These are phyloP conservation scores for Harpalus rubripes DNA, from an alignment of 2,888 invertebrate genomes.

Conservation along the genomic window DNA sequence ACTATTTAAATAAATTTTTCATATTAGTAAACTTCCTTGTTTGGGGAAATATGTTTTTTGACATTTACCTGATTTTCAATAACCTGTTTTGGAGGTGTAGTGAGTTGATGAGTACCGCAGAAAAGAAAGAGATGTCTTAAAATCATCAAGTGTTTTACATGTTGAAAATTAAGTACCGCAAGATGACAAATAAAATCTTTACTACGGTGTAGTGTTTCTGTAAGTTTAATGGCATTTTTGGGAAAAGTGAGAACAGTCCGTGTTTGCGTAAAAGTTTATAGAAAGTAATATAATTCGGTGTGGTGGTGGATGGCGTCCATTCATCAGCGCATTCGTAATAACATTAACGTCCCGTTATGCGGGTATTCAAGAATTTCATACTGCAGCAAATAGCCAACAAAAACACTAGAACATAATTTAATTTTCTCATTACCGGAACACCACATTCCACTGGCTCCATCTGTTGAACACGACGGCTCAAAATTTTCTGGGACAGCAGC, in stretches of 20 bases:
- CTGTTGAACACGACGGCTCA: constrained; percentile 59
- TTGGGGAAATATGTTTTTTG: too few species aligned
- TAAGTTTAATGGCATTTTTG: background rate
- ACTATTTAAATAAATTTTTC: too few species aligned
- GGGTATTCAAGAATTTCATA: constrained; percentile 54
- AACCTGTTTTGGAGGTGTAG: too few species aligned
- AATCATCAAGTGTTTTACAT: too few species aligned
- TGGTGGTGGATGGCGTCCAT: background rate
- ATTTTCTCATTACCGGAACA: constrained; percentile 62
- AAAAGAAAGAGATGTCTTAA: too few species aligned
- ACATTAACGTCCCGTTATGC: constrained; percentile 44
- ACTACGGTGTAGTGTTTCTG: background rate
- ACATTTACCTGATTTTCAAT: too few species aligned
- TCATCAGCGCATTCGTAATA: constrained; percentile 61
- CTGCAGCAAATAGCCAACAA: constrained; percentile 56
- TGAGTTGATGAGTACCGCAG: too few species aligned
- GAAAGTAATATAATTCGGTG: background rate
- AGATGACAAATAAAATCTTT: too few species aligned
- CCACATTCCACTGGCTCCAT: constrained; percentile 58
- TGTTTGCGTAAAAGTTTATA: background rate
- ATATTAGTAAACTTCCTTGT: too few species aligned
- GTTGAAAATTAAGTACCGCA: too few species aligned
- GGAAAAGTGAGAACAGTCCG: background rate
- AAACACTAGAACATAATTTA: constrained; percentile 62
- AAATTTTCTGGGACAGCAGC: constrained; percentile 54